phyloP scores from a whole-genome alignment of 2,113 vertebrate genomes.

The Aptenodytes forsteri region DNA sequence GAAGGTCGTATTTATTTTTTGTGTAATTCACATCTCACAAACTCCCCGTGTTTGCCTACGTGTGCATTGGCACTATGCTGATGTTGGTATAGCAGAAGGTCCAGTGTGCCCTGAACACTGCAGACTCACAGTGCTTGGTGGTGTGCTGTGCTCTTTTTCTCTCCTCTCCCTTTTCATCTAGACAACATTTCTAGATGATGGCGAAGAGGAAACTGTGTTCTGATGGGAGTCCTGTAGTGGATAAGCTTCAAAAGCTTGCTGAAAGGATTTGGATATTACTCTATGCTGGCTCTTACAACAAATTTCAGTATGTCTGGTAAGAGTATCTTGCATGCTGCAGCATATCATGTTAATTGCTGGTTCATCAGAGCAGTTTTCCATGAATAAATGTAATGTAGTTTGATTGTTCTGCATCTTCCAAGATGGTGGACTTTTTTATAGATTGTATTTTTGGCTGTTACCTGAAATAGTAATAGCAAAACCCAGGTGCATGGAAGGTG shows the following conservation, averaged over 20 bases:
- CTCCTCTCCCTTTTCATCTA: not conserved
- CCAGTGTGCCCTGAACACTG: no score
- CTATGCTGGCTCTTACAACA: not conserved
- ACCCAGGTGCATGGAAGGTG: accelerated
- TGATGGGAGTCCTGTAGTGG: not conserved
- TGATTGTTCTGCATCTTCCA: not conserved
- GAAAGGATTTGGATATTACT: not conserved
- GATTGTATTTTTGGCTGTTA: not conserved
- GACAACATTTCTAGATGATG: not conserved
- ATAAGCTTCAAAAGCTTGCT: not conserved
- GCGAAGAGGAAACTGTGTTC: not conserved
- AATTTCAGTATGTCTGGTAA: not conserved
- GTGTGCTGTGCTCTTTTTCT: not conserved
- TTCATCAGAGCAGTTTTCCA: not conserved
- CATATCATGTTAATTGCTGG: not conserved
- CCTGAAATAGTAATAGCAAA: not conserved
- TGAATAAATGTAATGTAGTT: not conserved
- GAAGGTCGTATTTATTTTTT: not conserved
- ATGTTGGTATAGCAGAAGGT: not conserved
- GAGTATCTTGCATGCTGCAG: not conserved
- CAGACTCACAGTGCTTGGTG: not conserved
- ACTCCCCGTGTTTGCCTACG: not conserved
- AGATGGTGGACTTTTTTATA: not conserved
- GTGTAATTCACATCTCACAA: not conserved
- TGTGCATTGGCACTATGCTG: accelerated